Percentiles rank a stretch among this genome's conserved stretches.
Evolutionary conservation across 2,113 vertebrate species (phyloP).

Genomic region (Salvelinus namaycush): DNA sequence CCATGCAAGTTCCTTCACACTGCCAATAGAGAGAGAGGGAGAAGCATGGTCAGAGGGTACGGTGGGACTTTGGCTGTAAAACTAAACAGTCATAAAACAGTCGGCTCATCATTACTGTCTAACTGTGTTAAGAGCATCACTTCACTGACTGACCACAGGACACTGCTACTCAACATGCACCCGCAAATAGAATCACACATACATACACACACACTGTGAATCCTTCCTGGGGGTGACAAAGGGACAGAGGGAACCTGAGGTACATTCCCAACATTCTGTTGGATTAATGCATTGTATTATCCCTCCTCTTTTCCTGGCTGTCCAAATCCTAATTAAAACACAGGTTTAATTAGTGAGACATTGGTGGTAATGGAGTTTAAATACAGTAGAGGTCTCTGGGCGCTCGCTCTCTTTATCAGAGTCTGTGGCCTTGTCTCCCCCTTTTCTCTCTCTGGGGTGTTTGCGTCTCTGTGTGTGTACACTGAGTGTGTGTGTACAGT

Average conservation of each 20-base stretch:
- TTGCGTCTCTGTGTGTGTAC: background rate
- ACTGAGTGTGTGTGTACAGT: conserved; percentile 9
- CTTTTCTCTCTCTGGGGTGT: background rate
- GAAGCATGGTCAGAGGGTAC: too few relatives aligned
- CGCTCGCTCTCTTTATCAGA: conserved; percentile 54
- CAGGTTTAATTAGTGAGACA: conserved; percentile 69
- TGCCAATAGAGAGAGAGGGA: background rate
- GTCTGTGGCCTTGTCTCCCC: background rate
- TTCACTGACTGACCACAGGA: background rate
- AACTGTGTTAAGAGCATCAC: background rate
- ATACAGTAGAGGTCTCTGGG: conserved; percentile 64
- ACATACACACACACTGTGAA: background rate
- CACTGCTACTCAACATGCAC: background rate
- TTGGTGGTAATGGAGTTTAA: conserved; percentile 71
- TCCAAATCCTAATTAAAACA: conserved; percentile 75
- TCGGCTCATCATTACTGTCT: too few relatives aligned
- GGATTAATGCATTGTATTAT: conserved; percentile 63
- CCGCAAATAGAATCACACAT: too few relatives aligned
- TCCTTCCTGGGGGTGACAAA: background rate
- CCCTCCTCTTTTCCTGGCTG: conserved; percentile 49
- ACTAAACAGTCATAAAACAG: background rate
- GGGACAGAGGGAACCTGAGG: conserved; percentile 24
- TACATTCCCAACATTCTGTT: conserved; percentile 28
- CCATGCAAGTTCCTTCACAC: background rate
- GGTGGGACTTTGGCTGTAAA: too few relatives aligned